These are phyloP conservation scores for Lasioglossum oenotherae DNA, from an alignment of 2,888 invertebrate genomes.

Conservation along the genomic window DNA sequence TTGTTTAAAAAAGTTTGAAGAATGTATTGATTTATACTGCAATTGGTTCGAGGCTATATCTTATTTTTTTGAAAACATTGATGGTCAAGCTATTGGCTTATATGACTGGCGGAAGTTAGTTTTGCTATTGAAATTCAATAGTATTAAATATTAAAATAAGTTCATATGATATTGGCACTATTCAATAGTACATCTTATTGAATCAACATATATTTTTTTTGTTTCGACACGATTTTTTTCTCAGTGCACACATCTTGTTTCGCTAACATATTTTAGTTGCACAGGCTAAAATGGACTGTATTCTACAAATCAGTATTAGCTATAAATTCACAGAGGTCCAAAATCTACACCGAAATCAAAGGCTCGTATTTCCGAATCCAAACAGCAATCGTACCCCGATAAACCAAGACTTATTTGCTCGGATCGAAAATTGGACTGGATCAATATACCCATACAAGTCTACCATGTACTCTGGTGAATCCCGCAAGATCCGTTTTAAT, in stretches of 20 bases:
- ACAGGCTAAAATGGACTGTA: neutral
- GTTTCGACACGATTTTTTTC: no score
- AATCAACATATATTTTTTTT: no score
- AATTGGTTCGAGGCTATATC: no score
- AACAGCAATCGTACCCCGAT: neutral
- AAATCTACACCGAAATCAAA: neutral
- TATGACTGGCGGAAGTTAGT: no score
- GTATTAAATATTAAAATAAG: no score
- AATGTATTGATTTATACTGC: no score
- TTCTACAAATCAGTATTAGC: neutral
- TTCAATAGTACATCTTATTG: no score
- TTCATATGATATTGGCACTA: no score
- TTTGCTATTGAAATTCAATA: no score
- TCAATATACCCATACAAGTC: neutral
- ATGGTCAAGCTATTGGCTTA: no score
- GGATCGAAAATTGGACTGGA: neutral
- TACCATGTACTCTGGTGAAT: neutral
- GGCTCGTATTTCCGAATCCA: neutral
- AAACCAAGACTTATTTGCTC: neutral
- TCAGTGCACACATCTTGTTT: neutral
- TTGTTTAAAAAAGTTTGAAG: no score
- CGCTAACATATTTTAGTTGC: neutral
- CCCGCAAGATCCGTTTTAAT: slow-evolving; percentile 50
- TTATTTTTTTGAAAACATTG: no score
- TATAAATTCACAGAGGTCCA: neutral